phyloP scores from a whole-genome alignment of 2,113 vertebrate species.

The Entosphenus tridentatus region DNA sequence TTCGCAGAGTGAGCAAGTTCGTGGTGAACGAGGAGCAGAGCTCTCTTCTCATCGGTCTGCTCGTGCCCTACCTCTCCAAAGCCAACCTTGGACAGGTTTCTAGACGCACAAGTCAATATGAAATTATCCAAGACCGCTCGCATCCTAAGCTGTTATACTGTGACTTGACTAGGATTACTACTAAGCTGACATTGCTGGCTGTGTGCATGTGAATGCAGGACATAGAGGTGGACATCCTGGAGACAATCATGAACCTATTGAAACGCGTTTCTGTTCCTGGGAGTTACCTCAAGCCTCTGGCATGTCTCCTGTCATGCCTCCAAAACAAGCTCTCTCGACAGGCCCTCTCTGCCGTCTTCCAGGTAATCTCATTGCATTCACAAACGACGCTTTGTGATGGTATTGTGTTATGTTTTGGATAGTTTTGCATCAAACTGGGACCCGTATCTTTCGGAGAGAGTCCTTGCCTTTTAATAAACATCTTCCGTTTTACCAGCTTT shows the following conservation, averaged over 20 bases:
- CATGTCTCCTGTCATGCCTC: slow-evolving; percentile 57
- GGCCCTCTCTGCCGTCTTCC: slow-evolving; percentile 47
- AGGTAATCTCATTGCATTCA: slow-evolving; percentile 25
- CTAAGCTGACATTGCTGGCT: too few relatives aligned
- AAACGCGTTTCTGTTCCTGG: slow-evolving; percentile 35
- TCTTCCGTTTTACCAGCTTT: too few relatives aligned
- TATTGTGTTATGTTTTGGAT: too few relatives aligned
- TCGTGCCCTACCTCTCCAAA: slow-evolving; percentile 59
- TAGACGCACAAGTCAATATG: too few relatives aligned
- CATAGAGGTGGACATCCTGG: slow-evolving; percentile 60
- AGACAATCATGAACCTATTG: slow-evolving; percentile 68
- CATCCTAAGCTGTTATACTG: too few relatives aligned
- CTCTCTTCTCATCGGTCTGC: slow-evolving; percentile 45
- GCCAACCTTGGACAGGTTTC: slow-evolving; percentile 37
- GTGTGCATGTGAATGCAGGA: slow-evolving; percentile 27
- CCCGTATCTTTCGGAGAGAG: too few relatives aligned
- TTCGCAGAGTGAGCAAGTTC: slow-evolving; percentile 56
- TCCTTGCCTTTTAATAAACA: too few relatives aligned
- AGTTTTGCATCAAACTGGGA: too few relatives aligned
- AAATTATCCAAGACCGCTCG: too few relatives aligned
- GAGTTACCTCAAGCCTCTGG: slow-evolving; percentile 50
- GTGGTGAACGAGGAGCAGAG: slow-evolving; percentile 65
- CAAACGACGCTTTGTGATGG: too few relatives aligned
- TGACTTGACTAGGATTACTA: too few relatives aligned
- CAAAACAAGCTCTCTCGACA: slow-evolving; percentile 53